phyloP scores from a whole-genome alignment of 1,140 invertebrate species.

The Brachionus paranguensis region DNA sequence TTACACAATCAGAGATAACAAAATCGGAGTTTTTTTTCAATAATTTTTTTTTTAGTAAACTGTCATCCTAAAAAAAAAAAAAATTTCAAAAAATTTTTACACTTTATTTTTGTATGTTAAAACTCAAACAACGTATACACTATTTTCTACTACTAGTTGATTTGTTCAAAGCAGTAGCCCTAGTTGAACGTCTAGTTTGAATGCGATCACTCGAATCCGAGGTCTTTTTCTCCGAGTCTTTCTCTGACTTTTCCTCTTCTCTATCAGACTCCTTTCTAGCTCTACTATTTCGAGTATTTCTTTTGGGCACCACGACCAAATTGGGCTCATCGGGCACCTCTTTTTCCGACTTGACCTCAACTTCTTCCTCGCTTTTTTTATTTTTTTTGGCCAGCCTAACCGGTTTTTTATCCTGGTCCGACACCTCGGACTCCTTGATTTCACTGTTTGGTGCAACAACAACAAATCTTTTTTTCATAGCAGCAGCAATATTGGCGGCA shows the following conservation, averaged over 20 bases:
- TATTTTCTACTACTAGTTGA: slow-evolving; percentile 2
- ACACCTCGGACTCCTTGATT: background rate
- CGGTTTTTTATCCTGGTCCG: background rate
- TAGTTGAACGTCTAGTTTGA: slow-evolving; percentile 13
- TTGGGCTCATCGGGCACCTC: background rate
- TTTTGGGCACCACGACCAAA: background rate
- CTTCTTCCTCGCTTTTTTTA: background rate
- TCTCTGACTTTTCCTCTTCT: background rate
- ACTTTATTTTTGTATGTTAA: background rate
- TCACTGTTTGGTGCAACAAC: background rate
- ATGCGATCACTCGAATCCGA: background rate
- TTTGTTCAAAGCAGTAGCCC: background rate
- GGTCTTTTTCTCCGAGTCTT: background rate
- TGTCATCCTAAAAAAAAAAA: background rate
- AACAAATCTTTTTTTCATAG: slow-evolving; percentile 36
- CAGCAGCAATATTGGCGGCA: slow-evolving; percentile 26
- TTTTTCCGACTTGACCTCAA: background rate
- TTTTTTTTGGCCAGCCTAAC: background rate
- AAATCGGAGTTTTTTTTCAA: background rate
- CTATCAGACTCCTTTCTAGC: background rate
- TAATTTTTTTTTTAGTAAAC: background rate
- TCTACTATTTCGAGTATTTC: background rate
- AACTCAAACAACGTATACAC: background rate
- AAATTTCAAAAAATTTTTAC: background rate
- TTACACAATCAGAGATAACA: background rate